Evolutionary conservation across 2,888 invertebrate species (phyloP).

Genomic region (Ceraclea dissimilis): DNA sequence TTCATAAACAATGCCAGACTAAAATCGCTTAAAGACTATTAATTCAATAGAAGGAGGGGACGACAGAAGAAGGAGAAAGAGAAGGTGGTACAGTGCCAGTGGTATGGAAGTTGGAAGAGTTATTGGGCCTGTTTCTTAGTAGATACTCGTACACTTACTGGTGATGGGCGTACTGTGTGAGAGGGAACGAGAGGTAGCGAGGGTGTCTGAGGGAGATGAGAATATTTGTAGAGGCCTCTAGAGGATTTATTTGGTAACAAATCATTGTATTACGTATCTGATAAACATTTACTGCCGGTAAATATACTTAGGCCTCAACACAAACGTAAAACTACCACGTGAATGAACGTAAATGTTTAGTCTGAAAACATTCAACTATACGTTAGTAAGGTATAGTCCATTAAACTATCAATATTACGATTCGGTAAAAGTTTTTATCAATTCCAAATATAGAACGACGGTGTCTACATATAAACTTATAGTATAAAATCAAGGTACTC

Average conservation of each 20-base stretch:
- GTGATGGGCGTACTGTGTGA: not conserved
- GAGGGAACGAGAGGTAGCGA: not conserved
- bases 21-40: not conserved
- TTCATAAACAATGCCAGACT: not conserved
- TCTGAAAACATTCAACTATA: no score
- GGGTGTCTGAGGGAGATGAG: not conserved
- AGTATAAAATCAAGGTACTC: no score
- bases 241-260: conserved; percentile 27
- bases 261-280: conserved; percentile 26
- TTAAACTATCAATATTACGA: no score
- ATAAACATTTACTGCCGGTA: conserved; percentile 26
- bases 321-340: not conserved
- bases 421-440: no score
- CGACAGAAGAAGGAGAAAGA: not conserved
- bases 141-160: not conserved
- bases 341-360: not conserved
- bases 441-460: no score
- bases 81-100: no score
- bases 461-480: no score
- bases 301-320: conserved; percentile 13
- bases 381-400: no score
- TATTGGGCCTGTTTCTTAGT: no score
- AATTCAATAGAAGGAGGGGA: not conserved
- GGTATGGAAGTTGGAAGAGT: no score
- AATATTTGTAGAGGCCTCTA: conserved; percentile 24